Evolutionary conservation across 2,797 vertebrate genomes (phyloP).

Genomic region (Schizopygopsis pylzovi): DNA sequence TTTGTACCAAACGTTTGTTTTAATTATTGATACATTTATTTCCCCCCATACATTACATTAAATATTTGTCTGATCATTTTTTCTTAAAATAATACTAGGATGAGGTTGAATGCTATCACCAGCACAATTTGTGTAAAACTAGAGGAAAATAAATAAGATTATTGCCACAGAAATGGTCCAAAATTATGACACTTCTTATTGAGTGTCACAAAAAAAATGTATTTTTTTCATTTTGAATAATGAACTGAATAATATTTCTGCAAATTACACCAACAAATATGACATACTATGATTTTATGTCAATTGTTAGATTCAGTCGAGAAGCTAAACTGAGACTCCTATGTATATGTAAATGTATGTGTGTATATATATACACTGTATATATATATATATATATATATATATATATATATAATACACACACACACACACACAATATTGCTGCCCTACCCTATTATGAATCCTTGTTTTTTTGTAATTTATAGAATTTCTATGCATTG

Average conservation of each 20-base stretch:
- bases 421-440: too few relatives aligned
- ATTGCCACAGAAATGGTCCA: background rate
- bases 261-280: background rate
- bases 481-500: too few relatives aligned
- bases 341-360: too few relatives aligned
- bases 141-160: background rate
- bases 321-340: too few relatives aligned
- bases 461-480: too few relatives aligned
- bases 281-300: background rate
- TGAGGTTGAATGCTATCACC: background rate
- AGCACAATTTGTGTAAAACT: background rate
- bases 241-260: background rate
- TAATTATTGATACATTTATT: background rate
- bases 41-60: background rate
- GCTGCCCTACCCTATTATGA: too few relatives aligned
- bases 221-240: too few relatives aligned
- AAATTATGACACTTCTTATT: background rate
- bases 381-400: too few relatives aligned
- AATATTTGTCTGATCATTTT: background rate
- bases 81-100: background rate
- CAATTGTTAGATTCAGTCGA: background rate
- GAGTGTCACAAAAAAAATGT: background rate
- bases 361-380: too few relatives aligned
- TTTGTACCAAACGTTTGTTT: background rate
- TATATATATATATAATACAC: too few relatives aligned